Conservation (phyloP, 30 jellyfish, hydroid and myxozoan genomes). For the Clytia hemisphaerica region DNA sequence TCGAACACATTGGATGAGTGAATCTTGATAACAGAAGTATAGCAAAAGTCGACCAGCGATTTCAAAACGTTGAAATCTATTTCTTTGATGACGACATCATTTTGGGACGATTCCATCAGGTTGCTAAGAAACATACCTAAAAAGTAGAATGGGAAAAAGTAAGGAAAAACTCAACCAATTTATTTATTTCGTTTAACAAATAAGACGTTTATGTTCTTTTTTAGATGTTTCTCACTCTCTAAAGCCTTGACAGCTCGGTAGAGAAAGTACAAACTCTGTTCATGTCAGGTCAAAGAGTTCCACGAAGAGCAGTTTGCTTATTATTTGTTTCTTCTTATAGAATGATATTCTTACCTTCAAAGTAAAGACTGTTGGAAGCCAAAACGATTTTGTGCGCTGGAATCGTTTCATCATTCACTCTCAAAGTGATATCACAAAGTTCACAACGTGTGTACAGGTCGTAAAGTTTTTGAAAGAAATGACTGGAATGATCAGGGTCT, state of each 20-base stretch:
- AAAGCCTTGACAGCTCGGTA: no score
- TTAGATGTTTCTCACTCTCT: no score
- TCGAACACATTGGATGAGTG: constrained; percentile 44
- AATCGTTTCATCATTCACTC: constrained; percentile 42
- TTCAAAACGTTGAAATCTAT: constrained; percentile 39
- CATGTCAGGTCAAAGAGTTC: no score
- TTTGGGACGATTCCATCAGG: constrained; percentile 44
- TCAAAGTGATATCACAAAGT: constrained; percentile 53
- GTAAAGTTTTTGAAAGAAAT: constrained; percentile 35
- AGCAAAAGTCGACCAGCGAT: constrained; percentile 47
- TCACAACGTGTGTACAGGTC: constrained; percentile 43
- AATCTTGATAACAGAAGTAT: constrained; percentile 42
- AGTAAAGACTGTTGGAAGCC: constrained; percentile 67
- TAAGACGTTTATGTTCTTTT: no score
- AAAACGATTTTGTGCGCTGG: constrained; percentile 42
- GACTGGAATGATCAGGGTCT: constrained; percentile 40
- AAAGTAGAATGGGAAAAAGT: no score
- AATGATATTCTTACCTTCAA: constrained; percentile 41
- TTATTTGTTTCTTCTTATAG: no score
- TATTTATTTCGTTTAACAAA: no score
- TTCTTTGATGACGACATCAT: constrained; percentile 42
- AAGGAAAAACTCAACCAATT: no score
- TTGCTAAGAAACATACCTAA: constrained; percentile 57
- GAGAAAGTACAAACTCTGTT: no score
- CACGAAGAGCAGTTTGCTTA: no score